phyloP scores from a whole-genome alignment of 2,888 invertebrate genomes.

The Caenorhabditis uteleia region DNA sequence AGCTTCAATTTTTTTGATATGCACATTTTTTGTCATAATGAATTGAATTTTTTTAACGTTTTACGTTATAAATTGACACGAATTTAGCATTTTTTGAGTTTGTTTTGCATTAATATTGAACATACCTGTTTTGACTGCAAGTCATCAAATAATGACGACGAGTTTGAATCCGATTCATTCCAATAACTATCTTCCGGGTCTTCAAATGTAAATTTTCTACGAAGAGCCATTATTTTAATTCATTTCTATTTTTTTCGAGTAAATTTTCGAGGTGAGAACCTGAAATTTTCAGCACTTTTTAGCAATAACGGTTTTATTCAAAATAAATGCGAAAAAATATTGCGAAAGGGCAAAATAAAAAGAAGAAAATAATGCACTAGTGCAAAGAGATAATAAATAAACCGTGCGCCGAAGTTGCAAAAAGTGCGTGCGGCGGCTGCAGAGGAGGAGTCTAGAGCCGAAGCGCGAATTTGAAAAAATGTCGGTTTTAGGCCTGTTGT shows the following conservation, averaged over 20 bases:
- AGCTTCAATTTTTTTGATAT: conserved; percentile 30
- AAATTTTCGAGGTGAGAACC: not conserved
- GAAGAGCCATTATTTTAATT: conserved; percentile 40
- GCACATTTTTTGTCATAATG: conserved; percentile 31
- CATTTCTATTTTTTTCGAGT: not conserved
- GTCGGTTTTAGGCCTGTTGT: conserved; percentile 8
- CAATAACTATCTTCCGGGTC: conserved; percentile 64
- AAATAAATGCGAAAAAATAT: not conserved
- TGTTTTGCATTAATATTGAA: no score
- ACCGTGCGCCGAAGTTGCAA: conserved; percentile 2
- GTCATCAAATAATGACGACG: conserved; percentile 55
- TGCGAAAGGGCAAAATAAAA: not conserved
- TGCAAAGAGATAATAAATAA: not conserved
- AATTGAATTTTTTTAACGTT: no score
- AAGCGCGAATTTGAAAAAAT: conserved; percentile 21
- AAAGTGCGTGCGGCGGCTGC: conserved; percentile 4
- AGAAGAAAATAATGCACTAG: conserved; percentile 1
- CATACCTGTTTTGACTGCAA: conserved; percentile 52
- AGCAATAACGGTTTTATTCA: no score
- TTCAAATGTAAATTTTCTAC: conserved; percentile 62
- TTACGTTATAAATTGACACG: not conserved
- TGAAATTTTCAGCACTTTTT: not conserved
- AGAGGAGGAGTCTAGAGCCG: conserved; percentile 4
- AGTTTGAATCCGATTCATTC: conserved; percentile 53
- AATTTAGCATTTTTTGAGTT: no score